Evolutionary conservation across 2,888 invertebrate species (phyloP), one percentile per base, ranked within the genome.

Genomic region (Cantharis rustica): DNA sequence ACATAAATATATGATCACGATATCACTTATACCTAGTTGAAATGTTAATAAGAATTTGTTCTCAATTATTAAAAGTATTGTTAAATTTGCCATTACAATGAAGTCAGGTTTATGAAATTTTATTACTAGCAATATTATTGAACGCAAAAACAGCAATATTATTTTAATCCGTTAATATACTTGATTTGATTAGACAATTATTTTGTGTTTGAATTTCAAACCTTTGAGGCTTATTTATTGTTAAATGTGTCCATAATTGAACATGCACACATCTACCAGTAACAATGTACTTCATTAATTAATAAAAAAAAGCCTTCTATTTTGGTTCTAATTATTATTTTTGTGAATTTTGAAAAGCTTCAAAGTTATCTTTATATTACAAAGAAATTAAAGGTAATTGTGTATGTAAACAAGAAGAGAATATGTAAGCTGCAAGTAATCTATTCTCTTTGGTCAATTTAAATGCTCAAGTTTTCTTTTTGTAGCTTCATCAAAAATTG

Each of bases 401-500:
- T 47, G 47, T n/a, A 47, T 47, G 47, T 47, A 47, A 47, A 47
- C 47, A 47, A 47, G n/a, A 5, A 47, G 47, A n/a, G 47, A 47
- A 47, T 47, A 31, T 31, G 31, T 31, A 31, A 31, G 31, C 13
- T 31, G 31, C 13, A 47, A 47, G 47, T 66, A 66, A 66, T 66
- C 64, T 20, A 23, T 66, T 20, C 64, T 47, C 47, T 66, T 66
- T n/a, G 16, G 23, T 16, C 63, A 63, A 63, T 63, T 63, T n/a
- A 23, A 66, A 66, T 66, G 17, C 23, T 16, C 17, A 66, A 66
- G 64, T 66, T 66, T 62, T 68, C 61, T 72, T 20, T 64, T 71
- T 27, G 11, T 23, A 66, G 66, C 17, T 17, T n/a, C 66, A 66
- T 23, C 17, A 69, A 69, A 69, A 31, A 16, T 27, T 20, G 15